Base-by-base conservation (phyloP, 2,113 vertebrate species). In the Tiliqua scincoides region DNA sequence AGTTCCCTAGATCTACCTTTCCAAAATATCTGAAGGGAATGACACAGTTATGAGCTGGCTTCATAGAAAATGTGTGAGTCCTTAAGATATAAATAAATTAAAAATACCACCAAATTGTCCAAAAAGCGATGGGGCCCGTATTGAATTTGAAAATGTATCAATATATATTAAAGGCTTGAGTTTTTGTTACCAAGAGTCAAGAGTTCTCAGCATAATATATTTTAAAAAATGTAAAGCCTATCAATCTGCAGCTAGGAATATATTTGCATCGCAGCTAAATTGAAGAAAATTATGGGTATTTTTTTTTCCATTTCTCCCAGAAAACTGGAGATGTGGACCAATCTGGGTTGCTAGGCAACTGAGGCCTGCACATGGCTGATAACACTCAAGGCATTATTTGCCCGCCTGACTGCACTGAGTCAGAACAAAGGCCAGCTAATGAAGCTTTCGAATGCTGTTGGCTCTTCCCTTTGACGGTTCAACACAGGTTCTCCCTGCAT, bases 321-420 rank as follows among this genome's bases (percentile, higher is more conserved):
- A 92, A 89, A 83, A 91, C 91, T 86, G 88, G 87, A 21, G 54
- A 90, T 63, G 86, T 91, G 88, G 95, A 96, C 94, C 94, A 85
- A 88, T 90, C 86, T 88, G 93, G 94, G 97, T 97, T 97, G 97
- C 97, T 96, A 97, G 35, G 97, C 97, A 97, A 97, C 96, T 27
- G 6, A 63, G 59, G 95, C 94, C 97, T 97, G 97, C 97, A 86
- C 94, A 90, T 59, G 96, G 96, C 97, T 96, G 97, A 97, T 97
- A 97, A 97, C 95, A 92, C 95, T 93, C 85, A 78, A 87, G 89
- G 95, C 97, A 91, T 96, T 90, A 95, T 95, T 92, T 95, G 94
- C 95, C 93, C 75, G 96, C 96, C 96, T 93, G 95, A 72, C 96
- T 95, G 95, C 95, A 17, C 96, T 40, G 12, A 92, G 89, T 85